A percentile compares a stretch with the other conserved stretches of the same genome.
Evolutionary conservation across 92 coral and sea anemone species (phyloP).

Genomic region (Heteractis magnifica): DNA sequence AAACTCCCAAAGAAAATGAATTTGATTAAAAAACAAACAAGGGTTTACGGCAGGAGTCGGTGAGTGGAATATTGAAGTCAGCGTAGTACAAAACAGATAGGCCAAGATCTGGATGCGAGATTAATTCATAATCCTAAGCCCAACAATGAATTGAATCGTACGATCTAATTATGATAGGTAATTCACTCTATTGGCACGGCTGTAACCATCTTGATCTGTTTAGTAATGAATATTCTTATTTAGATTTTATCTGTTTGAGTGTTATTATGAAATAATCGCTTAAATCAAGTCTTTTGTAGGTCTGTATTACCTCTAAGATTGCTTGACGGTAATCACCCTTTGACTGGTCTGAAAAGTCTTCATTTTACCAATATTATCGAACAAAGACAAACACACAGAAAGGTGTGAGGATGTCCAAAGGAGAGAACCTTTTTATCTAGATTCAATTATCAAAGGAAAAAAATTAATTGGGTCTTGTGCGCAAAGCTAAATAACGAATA

Average conservation of each 20-base stretch:
- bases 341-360: neutral
- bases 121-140: constrained; percentile 6
- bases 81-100: neutral
- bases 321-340: constrained; percentile 29
- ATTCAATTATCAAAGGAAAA: constrained; percentile 14
- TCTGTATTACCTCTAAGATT: constrained; percentile 26
- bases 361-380: neutral
- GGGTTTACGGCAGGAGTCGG: neutral
- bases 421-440: constrained; percentile 15
- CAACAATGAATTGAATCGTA: constrained; percentile 16
- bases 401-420: constrained; percentile 4
- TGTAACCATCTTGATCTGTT: constrained; percentile 26
- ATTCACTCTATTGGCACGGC: constrained; percentile 23
- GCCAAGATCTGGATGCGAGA: neutral
- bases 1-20: neutral
- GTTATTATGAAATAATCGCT: constrained; percentile 22
- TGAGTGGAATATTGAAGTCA: neutral
- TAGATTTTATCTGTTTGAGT: constrained; percentile 23
- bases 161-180: neutral
- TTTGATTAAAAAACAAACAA: neutral
- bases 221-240: constrained; percentile 18
- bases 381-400: constrained; percentile 9
- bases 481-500: neutral
- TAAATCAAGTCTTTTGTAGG: constrained; percentile 24
- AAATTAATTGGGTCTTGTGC: constrained; percentile 14